Evolutionary conservation across 2,888 invertebrate species (phyloP), one percentile per base, ranked within the genome.

Genomic region (Clunio marinus): DNA sequence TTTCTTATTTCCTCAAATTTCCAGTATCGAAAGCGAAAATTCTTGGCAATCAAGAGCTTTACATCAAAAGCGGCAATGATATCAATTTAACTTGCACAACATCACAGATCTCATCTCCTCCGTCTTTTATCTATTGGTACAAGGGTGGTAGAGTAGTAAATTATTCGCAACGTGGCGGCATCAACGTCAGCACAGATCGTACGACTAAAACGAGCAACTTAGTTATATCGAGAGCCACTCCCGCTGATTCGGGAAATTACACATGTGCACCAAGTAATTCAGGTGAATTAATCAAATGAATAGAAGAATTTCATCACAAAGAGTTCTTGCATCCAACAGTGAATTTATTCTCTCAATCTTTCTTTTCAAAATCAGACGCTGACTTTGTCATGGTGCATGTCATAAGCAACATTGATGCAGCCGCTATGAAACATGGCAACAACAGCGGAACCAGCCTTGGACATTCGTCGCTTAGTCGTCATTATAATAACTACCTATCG

Each of bases 231-330:
- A 86, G 89, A 74, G 91, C 90, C n/a, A 83, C 87, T 70, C 84
- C 88, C 13, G 80, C 86, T 59, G 89, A 90, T 80, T 89, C 89
- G 37, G 91, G 91, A 72, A 90, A 90, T 81, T 91, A 91, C 76
- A 91, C 90, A 60, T 91, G 91, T 77, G 87, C 88, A 72, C 90
- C 91, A 51, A 86, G 86, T 74, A 87, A 86, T 75, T 86, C 87
- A 72, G 83, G 82, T 82, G 69, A 55, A 55, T 55, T 55, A 66
- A 66, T 35, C 32, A 60, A 60, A n/a, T 25, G 7, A 35, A 60
- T 20, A 20, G 17, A 17, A n/a, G 13, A 28, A 59, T 41, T 41
- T 32, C 13, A 3, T 13, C 41, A 4, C 51, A 22, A 51, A 17
- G 7, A 8, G 7, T 13, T 8, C 5, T 8, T 32, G 35, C 35